Conservation (phyloP, 2,888 invertebrate species). For the Anoplius nigerrimus region DNA sequence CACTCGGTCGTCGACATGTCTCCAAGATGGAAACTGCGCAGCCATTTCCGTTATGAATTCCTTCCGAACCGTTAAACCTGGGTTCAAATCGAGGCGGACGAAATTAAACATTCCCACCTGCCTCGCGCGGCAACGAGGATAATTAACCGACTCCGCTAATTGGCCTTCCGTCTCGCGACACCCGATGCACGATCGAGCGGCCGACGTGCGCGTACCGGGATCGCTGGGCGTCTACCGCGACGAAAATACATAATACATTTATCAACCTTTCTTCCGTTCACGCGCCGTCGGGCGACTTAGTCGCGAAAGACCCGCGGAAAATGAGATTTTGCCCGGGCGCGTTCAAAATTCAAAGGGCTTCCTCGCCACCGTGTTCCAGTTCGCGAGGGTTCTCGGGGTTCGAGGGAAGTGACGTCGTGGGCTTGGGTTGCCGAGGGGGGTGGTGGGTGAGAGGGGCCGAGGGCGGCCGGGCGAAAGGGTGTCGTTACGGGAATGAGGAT, state of each 20-base stretch:
- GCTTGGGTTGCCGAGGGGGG: not conserved
- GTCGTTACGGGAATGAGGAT: not conserved
- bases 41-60: constrained; percentile 23
- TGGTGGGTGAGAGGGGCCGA: not conserved
- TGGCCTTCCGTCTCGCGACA: too few relatives aligned
- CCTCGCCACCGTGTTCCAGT: constrained; percentile 5
- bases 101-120: too few relatives aligned
- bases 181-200: too few relatives aligned
- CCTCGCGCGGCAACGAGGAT: too few relatives aligned
- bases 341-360: constrained; percentile 49
- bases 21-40: constrained; percentile 39
- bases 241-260: constrained; percentile 45
- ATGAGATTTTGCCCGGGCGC: constrained; percentile 43
- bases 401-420: not conserved
- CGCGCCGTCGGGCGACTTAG: constrained; percentile 9
- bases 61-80: constrained; percentile 7
- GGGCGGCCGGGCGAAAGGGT: not conserved
- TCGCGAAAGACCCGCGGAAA: constrained; percentile 27
- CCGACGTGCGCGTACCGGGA: too few relatives aligned
- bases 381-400: constrained; percentile 2
- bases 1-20: constrained; percentile 30
- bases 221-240: not conserved
- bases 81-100: too few relatives aligned
- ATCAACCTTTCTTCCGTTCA: constrained; percentile 15
- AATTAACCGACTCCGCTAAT: too few relatives aligned